These are phyloP conservation scores for Pristionchus fissidentatus DNA, from an alignment of 2,888 invertebrate genomes.

Conservation along the genomic window DNA sequence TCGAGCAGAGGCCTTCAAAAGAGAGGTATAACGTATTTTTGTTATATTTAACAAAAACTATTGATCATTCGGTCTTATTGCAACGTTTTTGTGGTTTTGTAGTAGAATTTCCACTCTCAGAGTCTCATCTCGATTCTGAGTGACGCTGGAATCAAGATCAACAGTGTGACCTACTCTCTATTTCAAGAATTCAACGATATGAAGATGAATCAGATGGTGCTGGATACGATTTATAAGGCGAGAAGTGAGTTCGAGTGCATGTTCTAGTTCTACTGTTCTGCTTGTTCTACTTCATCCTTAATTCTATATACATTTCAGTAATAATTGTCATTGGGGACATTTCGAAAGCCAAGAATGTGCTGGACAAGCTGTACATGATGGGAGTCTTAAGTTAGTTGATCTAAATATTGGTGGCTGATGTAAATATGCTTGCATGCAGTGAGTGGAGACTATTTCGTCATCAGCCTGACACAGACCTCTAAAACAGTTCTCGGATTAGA, in stretches of 20 bases:
- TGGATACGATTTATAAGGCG: conserved; percentile 25
- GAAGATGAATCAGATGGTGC: background rate
- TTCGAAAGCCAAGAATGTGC: background rate
- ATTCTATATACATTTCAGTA: background rate
- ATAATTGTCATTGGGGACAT: background rate
- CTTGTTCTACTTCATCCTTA: too few species aligned
- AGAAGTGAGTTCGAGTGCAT: conserved; percentile 20
- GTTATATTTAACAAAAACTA: too few species aligned
- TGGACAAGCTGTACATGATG: conserved; percentile 45
- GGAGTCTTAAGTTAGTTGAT: conserved; percentile 3
- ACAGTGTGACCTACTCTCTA: background rate
- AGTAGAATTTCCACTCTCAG: background rate
- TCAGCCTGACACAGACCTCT: background rate
- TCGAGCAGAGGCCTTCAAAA: background rate
- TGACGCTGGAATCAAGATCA: conserved; percentile 32
- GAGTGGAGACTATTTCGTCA: conserved; percentile 41
- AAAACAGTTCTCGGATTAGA: background rate
- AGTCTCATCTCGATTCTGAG: conserved; percentile 2
- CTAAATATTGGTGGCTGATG: background rate
- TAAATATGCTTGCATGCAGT: background rate
- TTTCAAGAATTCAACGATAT: conserved; percentile 2
- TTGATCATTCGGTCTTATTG: too few species aligned
- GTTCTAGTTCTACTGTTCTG: too few species aligned
- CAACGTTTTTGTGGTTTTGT: background rate
- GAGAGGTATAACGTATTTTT: conserved; percentile 7